Conservation (phyloP, 1,140 invertebrate species). For the Hydropsyche tenuis region DNA sequence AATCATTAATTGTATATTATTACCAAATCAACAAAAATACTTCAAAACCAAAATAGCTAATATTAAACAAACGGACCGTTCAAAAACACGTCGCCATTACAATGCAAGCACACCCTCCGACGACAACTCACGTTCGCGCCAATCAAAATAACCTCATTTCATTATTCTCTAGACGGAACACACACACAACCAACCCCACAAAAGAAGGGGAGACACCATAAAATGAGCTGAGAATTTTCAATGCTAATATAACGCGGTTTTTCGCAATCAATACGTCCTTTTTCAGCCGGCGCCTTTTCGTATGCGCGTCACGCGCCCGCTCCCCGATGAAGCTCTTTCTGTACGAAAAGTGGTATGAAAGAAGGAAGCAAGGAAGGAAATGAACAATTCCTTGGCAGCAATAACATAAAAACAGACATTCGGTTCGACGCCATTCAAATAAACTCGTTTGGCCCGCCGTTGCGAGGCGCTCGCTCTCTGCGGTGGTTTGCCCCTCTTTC, state of each 20-base stretch:
- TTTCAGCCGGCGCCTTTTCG: background rate
- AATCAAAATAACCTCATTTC: background rate
- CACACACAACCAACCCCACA: too few species aligned
- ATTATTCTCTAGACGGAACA: background rate
- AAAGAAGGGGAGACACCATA: background rate
- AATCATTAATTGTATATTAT: too few species aligned
- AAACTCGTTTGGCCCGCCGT: slow-evolving; percentile 7
- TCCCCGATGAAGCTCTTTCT: slow-evolving; percentile 28
- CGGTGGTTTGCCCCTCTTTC: background rate
- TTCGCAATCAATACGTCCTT: slow-evolving; percentile 22
- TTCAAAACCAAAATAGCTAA: too few species aligned
- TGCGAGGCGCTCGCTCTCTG: background rate
- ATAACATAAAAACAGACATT: slow-evolving; percentile 40
- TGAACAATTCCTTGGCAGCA: slow-evolving; percentile 37
- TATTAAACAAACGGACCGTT: too few species aligned
- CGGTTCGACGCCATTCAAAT: slow-evolving; percentile 32
- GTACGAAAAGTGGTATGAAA: background rate
- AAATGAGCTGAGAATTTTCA: background rate
- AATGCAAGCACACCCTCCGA: too few species aligned
- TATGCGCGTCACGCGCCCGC: slow-evolving; percentile 27
- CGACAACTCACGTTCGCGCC: background rate
- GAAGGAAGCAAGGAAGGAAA: slow-evolving; percentile 32
- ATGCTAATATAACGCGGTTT: slow-evolving; percentile 24
- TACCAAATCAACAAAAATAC: too few species aligned
- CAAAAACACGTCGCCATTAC: too few species aligned